A percentile compares a stretch with the other conserved stretches of the same genome.
phyloP scores from a whole-genome alignment of 1,140 invertebrate species.

The Drosophila rufa region DNA sequence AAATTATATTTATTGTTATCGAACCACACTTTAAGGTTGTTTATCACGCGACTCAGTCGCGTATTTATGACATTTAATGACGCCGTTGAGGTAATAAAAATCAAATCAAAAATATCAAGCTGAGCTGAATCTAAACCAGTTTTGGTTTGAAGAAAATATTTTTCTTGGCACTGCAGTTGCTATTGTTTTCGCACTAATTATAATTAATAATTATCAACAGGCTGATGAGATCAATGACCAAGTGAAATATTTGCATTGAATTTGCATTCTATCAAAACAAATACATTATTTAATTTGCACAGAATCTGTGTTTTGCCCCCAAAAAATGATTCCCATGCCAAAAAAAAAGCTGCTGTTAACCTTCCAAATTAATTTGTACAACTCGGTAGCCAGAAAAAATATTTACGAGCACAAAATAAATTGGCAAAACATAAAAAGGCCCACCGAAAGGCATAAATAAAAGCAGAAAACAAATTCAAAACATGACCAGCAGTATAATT shows the following conservation, averaged over 20 bases:
- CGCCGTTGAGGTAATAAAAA: conserved; percentile 54
- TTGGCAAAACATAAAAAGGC: conserved; percentile 62
- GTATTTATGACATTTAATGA: conserved; percentile 47
- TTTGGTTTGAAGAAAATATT: conserved; percentile 31
- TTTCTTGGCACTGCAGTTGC: conserved; percentile 5
- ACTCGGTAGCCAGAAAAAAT: conserved; percentile 37
- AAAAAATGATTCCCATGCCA: conserved; percentile 19
- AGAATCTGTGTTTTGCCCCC: not conserved
- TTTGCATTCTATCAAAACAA: conserved; percentile 40
- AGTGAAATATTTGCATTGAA: conserved; percentile 28
- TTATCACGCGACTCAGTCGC: conserved; percentile 29
- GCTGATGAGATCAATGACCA: conserved; percentile 45
- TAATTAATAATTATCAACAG: conserved; percentile 16
- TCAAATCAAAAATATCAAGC: conserved; percentile 39
- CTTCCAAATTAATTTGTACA: conserved; percentile 46
- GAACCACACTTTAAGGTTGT: conserved; percentile 31
- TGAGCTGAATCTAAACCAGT: conserved; percentile 38
- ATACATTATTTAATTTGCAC: conserved; percentile 8
- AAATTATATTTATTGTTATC: conserved; percentile 35
- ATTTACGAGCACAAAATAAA: conserved; percentile 53
- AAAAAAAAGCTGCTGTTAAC: conserved; percentile 29
- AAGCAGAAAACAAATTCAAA: conserved; percentile 40
- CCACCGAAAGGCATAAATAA: conserved; percentile 42
- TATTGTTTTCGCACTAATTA: conserved; percentile 22
- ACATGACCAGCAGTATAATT: conserved; percentile 75